phyloP scores from a whole-genome alignment of 2,888 invertebrate species.

The Teinopalpus imperialis region DNA sequence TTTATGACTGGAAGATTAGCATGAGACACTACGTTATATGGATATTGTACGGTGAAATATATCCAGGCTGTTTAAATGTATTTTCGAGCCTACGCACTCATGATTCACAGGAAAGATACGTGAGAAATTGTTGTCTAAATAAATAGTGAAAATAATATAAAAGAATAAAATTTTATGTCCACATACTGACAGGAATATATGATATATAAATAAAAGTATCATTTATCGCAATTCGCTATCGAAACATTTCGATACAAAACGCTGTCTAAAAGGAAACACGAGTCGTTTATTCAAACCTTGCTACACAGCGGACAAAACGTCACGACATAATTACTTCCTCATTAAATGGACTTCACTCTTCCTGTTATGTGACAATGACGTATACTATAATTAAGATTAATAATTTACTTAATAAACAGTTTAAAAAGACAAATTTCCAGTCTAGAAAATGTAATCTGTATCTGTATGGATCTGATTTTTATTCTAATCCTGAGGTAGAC shows the following conservation, averaged over 20 bases:
- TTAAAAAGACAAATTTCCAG: conserved; percentile 5
- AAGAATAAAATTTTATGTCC: too few relatives aligned
- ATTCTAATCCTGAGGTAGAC: too few relatives aligned
- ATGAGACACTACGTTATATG: conserved; percentile 21
- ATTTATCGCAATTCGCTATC: too few relatives aligned
- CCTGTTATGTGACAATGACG: conserved; percentile 23
- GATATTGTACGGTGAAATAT: conserved; percentile 18
- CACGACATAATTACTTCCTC: conserved; percentile 31
- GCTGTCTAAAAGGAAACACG: background rate
- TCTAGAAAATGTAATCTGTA: background rate
- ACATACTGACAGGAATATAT: too few relatives aligned
- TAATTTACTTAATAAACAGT: conserved; percentile 25
- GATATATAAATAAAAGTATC: too few relatives aligned
- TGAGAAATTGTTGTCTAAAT: too few relatives aligned
- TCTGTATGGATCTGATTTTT: too few relatives aligned
- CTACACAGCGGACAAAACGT: conserved; percentile 26
- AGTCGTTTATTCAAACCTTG: conserved; percentile 2
- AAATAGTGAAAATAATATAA: too few relatives aligned
- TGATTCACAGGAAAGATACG: conserved; percentile 13
- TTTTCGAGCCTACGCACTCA: conserved; percentile 15
- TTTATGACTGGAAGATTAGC: conserved; percentile 23
- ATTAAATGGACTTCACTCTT: conserved; percentile 29
- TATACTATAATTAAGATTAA: conserved; percentile 25
- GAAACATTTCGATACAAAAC: too few relatives aligned
- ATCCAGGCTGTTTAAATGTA: conserved; percentile 10